A percentile compares a stretch with the other conserved stretches of the same genome.
These are phyloP conservation scores for Clistopyga incitator DNA, from an alignment of 2,888 invertebrate species.

Conservation along the genomic window DNA sequence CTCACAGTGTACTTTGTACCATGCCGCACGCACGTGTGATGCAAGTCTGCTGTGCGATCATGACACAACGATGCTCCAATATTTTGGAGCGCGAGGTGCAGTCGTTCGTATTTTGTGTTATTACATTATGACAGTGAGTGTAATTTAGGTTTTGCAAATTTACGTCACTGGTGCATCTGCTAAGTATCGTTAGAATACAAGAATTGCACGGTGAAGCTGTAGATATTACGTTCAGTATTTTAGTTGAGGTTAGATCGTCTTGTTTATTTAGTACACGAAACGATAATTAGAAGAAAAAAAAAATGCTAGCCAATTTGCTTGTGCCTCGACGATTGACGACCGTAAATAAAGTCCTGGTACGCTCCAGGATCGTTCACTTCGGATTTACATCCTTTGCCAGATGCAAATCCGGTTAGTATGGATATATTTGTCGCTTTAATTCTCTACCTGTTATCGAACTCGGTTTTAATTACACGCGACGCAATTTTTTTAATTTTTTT, in stretches of 20 bases:
- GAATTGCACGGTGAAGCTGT: neutral
- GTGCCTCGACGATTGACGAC: constrained; percentile 67
- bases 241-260: constrained; percentile 50
- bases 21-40: constrained; percentile 58
- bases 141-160: neutral
- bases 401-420: constrained; percentile 76
- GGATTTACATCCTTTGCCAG: constrained; percentile 70
- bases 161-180: neutral
- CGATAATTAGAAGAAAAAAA: constrained; percentile 33
- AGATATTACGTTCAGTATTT: constrained; percentile 8
- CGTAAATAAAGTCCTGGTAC: constrained; percentile 68
- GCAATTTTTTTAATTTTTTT: constrained; percentile 47
- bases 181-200: neutral
- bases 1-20: constrained; percentile 59
- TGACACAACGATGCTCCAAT: constrained; percentile 45
- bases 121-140: constrained; percentile 51
- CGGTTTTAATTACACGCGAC: neutral
- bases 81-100: constrained; percentile 56
- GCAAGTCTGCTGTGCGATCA: constrained; percentile 51
- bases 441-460: constrained; percentile 26
- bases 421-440: constrained; percentile 18
- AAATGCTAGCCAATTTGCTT: constrained; percentile 69
- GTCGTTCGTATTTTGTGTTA: neutral
- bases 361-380: constrained; percentile 66
- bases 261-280: constrained; percentile 7